These are phyloP conservation scores for Oncorhynchus masou DNA, from an alignment of 2,113 vertebrate genomes.

Conservation along the genomic window DNA sequence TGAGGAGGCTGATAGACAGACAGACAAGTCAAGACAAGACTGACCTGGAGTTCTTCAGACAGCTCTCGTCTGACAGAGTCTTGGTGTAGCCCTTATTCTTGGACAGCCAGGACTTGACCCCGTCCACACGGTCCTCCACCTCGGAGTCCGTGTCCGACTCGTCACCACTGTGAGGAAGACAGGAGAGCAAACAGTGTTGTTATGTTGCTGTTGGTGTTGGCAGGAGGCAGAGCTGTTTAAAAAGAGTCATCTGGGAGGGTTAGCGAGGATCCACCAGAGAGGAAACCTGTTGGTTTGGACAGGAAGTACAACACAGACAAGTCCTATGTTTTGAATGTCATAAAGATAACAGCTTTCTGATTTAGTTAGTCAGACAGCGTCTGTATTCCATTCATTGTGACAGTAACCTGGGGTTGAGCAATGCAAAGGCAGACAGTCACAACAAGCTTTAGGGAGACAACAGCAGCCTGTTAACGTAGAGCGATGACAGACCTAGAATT, in stretches of 20 bases:
- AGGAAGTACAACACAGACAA: background rate
- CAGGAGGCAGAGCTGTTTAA: background rate
- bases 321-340: background rate
- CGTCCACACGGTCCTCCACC: slow-evolving; percentile 93
- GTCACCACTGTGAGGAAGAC: slow-evolving; percentile 76
- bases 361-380: slow-evolving; percentile 26
- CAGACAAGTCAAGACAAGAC: slow-evolving; percentile 41
- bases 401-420: slow-evolving; percentile 10
- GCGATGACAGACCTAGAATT: slow-evolving; percentile 5
- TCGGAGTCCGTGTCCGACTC: slow-evolving; percentile 92
- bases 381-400: background rate
- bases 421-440: slow-evolving; percentile 24
- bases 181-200: background rate
- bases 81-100: slow-evolving; percentile 81
- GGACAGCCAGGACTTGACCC: slow-evolving; percentile 93
- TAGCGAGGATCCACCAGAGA: background rate
- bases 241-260: slow-evolving; percentile 4
- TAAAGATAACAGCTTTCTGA: slow-evolving; percentile 12
- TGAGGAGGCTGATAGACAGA: background rate
- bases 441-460: slow-evolving; percentile 20
- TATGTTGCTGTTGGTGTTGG: background rate
- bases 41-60: slow-evolving; percentile 90
- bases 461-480: background rate
- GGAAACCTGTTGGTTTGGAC: background rate
- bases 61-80: slow-evolving; percentile 85